Evolutionary conservation across 2,888 invertebrate genomes (phyloP), one percentile per base, ranked within the genome.

Genomic region (Ligdia adustata): DNA sequence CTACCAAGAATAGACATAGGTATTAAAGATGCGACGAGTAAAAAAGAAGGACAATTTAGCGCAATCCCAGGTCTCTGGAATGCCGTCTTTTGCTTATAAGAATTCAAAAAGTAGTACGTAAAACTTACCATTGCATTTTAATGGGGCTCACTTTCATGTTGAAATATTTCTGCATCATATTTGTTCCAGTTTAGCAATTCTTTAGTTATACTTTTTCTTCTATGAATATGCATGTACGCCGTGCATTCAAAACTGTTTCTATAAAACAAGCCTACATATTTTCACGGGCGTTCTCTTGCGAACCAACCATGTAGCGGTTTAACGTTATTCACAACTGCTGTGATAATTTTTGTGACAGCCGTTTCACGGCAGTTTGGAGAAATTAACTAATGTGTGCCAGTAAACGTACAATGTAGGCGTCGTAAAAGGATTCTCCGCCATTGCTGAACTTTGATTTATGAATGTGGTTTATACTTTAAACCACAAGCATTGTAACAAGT

Each of bases 141-240:
- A 44, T 47, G 15, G 31, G 37, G 18, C 20, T 43, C 45, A 39
- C 52, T 52, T 49, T 47, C 41, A 16, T 48, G 46, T 50, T 15
- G 27, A 40, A 55, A 46, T 44, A 44, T 37, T 34, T 44, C 44
- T 48, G 39, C 45, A 32, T 37, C 27, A 48, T 55, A 47, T 49
- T 48, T 46, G 46, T 51, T 55, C 50, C 52, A 51, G 26, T 48
- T 40, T 50, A 43, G 44, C 38, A 52, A 37, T 52, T 50, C 42
- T 46, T 47, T 43, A 39, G 33, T 38, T 40, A 42, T 48, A 52
- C 56, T 50, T 59, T 59, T 56, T 56, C 46, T 52, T 52, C 32
- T 50, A 54, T 55, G 49, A 52, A 59, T 59, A 56, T 55, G 43
- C 41, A 57, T 56, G 42, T 48, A 34, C 48, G 45, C 44, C 39